Conservation (phyloP, 2,113 vertebrate genomes). For the Pangasianodon hypophthalmus region DNA sequence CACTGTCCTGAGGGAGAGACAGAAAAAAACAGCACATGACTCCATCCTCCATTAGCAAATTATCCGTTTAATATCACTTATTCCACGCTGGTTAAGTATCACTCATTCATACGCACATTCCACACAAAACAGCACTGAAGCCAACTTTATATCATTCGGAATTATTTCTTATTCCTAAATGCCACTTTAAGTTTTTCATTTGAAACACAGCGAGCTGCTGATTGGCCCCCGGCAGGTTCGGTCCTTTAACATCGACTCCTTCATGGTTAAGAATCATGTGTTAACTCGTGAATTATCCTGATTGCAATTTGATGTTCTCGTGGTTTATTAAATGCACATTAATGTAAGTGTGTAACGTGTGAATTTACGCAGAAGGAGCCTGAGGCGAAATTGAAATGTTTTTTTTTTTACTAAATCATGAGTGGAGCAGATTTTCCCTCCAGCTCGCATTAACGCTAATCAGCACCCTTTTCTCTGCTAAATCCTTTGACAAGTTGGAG, state of each 20-base stretch:
- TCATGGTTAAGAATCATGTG: neutral
- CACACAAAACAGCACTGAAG: neutral
- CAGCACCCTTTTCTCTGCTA: neutral
- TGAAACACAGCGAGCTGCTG: neutral
- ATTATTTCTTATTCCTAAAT: neutral
- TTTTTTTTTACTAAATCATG: neutral
- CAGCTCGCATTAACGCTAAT: neutral
- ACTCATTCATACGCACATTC: neutral
- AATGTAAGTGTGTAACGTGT: neutral
- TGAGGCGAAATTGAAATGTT: neutral
- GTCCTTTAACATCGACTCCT: neutral
- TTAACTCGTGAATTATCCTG: neutral
- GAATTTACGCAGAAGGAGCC: neutral
- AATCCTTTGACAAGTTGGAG: neutral
- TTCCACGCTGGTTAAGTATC: neutral
- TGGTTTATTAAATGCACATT: neutral
- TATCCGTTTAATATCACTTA: neutral
- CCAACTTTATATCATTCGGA: neutral
- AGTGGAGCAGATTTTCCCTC: neutral
- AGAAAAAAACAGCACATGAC: neutral
- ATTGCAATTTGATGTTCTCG: neutral
- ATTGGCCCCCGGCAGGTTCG: neutral
- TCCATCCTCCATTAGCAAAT: neutral
- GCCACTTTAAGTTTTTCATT: neutral
- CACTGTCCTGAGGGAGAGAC: constrained; percentile 75